A percentile compares a stretch with the other conserved stretches of the same genome.
Conservation (phyloP, 2,797 vertebrate genomes). For the Microcaecilia unicolor region DNA sequence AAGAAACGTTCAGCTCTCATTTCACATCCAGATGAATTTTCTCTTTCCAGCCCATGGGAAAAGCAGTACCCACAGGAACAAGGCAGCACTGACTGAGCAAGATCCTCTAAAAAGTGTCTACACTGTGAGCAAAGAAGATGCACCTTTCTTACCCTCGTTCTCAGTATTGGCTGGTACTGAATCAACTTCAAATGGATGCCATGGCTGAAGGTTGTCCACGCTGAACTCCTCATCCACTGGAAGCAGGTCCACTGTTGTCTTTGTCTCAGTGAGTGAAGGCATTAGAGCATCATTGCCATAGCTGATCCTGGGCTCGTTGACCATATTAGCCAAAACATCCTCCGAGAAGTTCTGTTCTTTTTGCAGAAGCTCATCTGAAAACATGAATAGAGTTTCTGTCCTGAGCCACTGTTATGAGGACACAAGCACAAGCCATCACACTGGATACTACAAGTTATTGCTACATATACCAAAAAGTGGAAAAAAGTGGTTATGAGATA, state of each 20-base stretch:
- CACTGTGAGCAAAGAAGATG: too few relatives aligned
- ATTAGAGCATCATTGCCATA: constrained; percentile 96
- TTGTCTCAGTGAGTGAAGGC: constrained; percentile 80
- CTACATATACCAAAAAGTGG: too few relatives aligned
- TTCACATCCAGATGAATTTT: constrained; percentile 2
- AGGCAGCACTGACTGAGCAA: too few relatives aligned
- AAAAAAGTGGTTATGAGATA: too few relatives aligned
- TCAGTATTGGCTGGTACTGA: constrained; percentile 87
- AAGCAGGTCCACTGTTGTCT: constrained; percentile 77
- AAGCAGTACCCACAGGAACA: too few relatives aligned
- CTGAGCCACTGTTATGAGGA: too few relatives aligned
- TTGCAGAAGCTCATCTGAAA: constrained; percentile 86
- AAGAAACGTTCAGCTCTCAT: not conserved
- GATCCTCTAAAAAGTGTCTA: too few relatives aligned
- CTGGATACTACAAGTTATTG: too few relatives aligned
- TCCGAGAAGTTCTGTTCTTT: constrained; percentile 91
- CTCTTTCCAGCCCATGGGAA: too few relatives aligned
- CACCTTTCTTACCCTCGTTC: constrained; percentile 76
- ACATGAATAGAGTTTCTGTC: not conserved
- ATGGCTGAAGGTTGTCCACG: constrained; percentile 75
- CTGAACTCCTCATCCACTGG: constrained; percentile 70
- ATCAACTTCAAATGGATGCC: constrained; percentile 86
- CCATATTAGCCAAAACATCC: constrained; percentile 86
- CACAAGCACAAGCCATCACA: too few relatives aligned
- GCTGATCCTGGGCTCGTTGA: constrained; percentile 87